Evolutionary conservation across 2,113 vertebrate genomes (phyloP).

Genomic region (Stictonetta naevosa): DNA sequence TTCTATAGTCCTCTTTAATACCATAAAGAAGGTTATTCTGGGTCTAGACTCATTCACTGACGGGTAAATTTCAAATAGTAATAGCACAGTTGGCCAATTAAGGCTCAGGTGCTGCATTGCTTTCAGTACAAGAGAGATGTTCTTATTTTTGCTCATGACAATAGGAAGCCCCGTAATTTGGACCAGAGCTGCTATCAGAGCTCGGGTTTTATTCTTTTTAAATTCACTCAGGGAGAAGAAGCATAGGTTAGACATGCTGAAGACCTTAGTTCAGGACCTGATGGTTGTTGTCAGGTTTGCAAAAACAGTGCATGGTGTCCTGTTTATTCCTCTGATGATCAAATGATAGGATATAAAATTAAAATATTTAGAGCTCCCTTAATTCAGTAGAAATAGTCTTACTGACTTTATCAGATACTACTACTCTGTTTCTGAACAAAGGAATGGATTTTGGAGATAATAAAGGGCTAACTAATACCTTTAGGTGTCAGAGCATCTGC

Average conservation of each 20-base stretch:
- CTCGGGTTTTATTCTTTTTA: background rate
- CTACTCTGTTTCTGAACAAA: background rate
- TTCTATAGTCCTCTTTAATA: background rate
- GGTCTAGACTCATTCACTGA: background rate
- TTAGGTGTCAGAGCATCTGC: background rate
- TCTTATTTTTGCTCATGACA: background rate
- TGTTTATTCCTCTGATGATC: background rate
- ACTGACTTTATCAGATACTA: background rate
- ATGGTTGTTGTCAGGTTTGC: background rate
- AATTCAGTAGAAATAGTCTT: background rate
- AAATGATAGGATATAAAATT: background rate
- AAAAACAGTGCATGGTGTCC: background rate
- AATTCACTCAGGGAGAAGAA: background rate
- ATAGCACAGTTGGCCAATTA: background rate
- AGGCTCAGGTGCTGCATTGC: background rate
- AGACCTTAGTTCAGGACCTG: background rate
- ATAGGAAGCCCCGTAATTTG: background rate
- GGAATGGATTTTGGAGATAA: constrained; percentile 8
- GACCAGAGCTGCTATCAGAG: background rate
- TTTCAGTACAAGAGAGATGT: background rate
- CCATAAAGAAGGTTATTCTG: background rate
- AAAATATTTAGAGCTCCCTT: background rate
- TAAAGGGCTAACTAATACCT: background rate
- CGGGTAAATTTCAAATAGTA: background rate
- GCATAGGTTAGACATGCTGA: background rate